Conservation (phyloP, 2,113 vertebrate species). For the Leptobrachium leishanense region DNA sequence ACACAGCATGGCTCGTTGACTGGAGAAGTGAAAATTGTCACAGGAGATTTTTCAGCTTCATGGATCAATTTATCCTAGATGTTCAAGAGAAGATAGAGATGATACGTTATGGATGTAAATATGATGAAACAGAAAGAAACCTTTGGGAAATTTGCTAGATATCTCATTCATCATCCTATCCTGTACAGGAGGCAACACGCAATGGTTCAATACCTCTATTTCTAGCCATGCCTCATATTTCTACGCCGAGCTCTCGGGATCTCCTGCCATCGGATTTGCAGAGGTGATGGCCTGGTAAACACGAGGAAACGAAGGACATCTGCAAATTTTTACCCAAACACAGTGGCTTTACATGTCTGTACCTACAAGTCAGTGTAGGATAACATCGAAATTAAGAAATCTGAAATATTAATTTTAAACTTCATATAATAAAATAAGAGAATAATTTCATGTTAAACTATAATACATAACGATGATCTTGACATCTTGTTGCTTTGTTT, state of each 20-base stretch:
- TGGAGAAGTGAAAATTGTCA: constrained; percentile 26
- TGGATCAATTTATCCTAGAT: constrained; percentile 14
- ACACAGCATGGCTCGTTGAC: constrained; percentile 1
- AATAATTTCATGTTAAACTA: too few relatives aligned
- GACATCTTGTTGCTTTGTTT: too few relatives aligned
- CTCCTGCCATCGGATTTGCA: not conserved
- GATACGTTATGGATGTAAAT: constrained; percentile 36
- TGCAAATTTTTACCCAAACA: not conserved
- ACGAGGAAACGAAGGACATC: too few relatives aligned
- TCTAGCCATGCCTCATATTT: not conserved
- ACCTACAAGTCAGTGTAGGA: too few relatives aligned
- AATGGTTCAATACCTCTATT: not conserved
- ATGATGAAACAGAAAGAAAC: constrained; percentile 10
- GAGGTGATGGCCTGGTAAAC: not conserved
- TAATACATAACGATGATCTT: too few relatives aligned
- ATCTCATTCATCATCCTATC: constrained; percentile 32
- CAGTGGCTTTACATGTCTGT: not conserved
- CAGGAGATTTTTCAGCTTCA: constrained; percentile 3
- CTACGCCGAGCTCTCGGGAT: not conserved
- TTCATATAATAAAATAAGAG: too few relatives aligned
- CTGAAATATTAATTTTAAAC: too few relatives aligned
- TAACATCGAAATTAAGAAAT: too few relatives aligned
- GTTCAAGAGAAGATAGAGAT: constrained; percentile 28
- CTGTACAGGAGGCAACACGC: not conserved
- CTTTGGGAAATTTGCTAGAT: not conserved